A percentile compares a stretch with the other conserved stretches of the same genome.
Evolutionary conservation across 2,113 vertebrate genomes (phyloP).

Genomic region (Halcyon senegalensis): DNA sequence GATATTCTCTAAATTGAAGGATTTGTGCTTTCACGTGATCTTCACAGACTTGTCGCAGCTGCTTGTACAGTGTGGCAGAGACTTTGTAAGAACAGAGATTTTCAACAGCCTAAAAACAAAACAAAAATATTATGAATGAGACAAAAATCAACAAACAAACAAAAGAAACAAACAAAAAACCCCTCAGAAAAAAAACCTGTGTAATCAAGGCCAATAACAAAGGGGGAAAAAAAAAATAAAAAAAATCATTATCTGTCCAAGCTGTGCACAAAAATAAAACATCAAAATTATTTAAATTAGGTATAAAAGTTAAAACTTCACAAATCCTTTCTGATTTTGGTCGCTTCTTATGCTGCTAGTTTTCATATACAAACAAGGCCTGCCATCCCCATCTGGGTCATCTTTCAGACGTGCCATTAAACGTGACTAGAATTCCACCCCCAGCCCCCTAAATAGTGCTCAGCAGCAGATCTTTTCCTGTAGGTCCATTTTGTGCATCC

Average conservation of each 20-base stretch:
- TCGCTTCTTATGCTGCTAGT: background rate
- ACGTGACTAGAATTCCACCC: background rate
- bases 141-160: background rate
- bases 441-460: background rate
- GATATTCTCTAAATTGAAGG: constrained; percentile 83
- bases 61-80: constrained; percentile 81
- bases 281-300: background rate
- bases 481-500: background rate
- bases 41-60: constrained; percentile 83
- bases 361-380: background rate
- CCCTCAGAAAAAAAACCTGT: background rate
- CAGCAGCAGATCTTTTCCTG: background rate
- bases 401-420: background rate
- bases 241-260: background rate
- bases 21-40: constrained; percentile 83
- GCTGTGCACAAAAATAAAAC: background rate
- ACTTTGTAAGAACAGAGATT: constrained; percentile 85
- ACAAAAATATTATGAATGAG: background rate
- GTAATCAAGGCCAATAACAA: background rate
- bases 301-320: background rate
- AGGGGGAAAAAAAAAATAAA: background rate
- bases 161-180: too few relatives aligned
- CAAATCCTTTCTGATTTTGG: background rate
- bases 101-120: constrained; percentile 78
- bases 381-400: background rate